Conservation (phyloP, 2,113 vertebrate species). For the Vulpes ferrilata region DNA sequence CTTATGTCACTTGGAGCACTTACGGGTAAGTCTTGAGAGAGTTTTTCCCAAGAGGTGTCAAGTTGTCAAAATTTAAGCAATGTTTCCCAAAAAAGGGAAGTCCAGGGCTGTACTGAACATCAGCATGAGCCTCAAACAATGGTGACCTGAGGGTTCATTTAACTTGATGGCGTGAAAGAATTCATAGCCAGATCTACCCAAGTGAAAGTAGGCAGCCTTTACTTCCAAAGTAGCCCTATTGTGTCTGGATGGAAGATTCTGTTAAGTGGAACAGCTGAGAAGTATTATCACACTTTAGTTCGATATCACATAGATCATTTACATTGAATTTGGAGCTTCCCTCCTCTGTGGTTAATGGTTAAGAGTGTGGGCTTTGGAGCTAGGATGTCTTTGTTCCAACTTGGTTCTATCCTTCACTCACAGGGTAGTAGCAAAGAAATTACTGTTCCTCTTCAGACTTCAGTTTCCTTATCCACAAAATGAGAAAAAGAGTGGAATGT, state of each 20-base stretch:
- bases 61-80: constrained; percentile 50
- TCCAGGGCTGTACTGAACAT: not conserved
- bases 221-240: not conserved
- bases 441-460: not conserved
- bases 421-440: not conserved
- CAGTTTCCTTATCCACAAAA: not conserved
- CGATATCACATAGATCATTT: not conserved
- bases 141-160: not conserved
- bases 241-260: constrained; percentile 16
- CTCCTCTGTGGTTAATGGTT: not conserved
- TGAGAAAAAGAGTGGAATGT: not conserved
- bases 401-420: not conserved
- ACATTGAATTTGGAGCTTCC: not conserved
- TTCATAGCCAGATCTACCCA: not conserved
- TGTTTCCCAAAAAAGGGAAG: not conserved
- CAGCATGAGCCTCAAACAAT: not conserved
- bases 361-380: not conserved
- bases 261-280: not conserved
- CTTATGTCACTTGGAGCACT: constrained; percentile 4
- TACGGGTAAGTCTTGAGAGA: not conserved
- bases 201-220: not conserved
- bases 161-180: not conserved
- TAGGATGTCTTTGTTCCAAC: not conserved
- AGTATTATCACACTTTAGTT: not conserved
- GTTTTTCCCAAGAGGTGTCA: not conserved